Evolutionary conservation across 1,140 invertebrate genomes (phyloP).

Genomic region (Drosophila sulfurigaster): DNA sequence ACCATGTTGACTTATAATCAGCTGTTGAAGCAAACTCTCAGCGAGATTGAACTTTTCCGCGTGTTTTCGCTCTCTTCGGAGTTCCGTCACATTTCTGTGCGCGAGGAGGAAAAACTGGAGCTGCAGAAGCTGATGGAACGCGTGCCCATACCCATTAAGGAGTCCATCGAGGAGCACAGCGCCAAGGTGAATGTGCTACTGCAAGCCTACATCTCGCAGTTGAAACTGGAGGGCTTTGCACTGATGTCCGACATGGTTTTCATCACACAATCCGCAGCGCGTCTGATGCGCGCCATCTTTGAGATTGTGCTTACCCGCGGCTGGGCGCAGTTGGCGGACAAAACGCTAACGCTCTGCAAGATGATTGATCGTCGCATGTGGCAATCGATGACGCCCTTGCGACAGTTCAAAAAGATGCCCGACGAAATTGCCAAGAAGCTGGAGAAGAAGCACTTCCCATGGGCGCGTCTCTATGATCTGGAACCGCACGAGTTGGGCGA

Average conservation of each 20-base stretch:
- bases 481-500: constrained; percentile 99
- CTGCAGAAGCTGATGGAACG: constrained; percentile 98
- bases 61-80: constrained; percentile 99
- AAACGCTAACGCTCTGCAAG: constrained; percentile 97
- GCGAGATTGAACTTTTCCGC: constrained; percentile 99
- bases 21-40: constrained; percentile 97
- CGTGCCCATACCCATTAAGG: constrained; percentile 99
- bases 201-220: constrained; percentile 99
- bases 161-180: constrained; percentile 98
- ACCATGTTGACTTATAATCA: constrained; percentile 99
- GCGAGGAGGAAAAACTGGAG: constrained; percentile 99
- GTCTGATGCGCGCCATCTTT: constrained; percentile 98
- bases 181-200: constrained; percentile 97
- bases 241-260: constrained; percentile 99
- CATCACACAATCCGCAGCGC: constrained; percentile 98
- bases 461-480: constrained; percentile 97
- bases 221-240: constrained; percentile 99
- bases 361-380: constrained; percentile 99
- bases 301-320: constrained; percentile 96
- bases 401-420: constrained; percentile 99
- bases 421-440: constrained; percentile 99
- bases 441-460: constrained; percentile 98
- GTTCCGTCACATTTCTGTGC: constrained; percentile 96
- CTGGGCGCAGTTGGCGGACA: constrained; percentile 99
- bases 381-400: constrained; percentile 99